Evolutionary conservation across 2,113 vertebrate genomes (phyloP).

Genomic region (Riparia riparia): DNA sequence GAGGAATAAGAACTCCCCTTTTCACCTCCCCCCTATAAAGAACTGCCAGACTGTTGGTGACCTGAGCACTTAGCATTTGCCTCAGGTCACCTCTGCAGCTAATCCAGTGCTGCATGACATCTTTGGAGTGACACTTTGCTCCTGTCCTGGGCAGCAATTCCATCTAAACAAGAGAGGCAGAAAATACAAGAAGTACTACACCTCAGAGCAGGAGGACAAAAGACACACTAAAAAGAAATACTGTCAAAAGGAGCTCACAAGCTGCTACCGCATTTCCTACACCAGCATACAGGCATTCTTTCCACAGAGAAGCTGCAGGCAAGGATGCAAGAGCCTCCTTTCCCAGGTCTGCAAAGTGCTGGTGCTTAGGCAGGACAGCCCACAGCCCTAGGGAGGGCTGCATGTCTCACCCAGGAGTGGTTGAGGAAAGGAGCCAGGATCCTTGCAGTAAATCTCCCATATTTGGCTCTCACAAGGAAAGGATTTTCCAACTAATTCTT

Average conservation of each 20-base stretch:
- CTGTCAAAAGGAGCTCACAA: background rate
- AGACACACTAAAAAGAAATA: background rate
- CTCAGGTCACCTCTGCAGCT: constrained; percentile 79
- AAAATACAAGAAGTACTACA: background rate
- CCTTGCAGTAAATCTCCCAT: background rate
- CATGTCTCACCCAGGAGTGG: background rate
- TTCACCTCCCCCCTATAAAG: constrained; percentile 72
- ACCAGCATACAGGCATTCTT: background rate
- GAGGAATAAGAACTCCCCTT: constrained; percentile 62
- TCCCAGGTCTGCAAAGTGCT: background rate
- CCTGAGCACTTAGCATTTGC: constrained; percentile 63
- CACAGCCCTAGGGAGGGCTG: background rate
- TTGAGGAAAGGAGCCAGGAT: background rate
- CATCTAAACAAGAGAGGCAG: background rate
- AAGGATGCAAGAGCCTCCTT: background rate
- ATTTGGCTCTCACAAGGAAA: background rate
- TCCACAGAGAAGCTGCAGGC: background rate
- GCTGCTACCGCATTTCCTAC: background rate
- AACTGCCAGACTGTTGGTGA: constrained; percentile 64
- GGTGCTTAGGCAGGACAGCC: fast-evolving
- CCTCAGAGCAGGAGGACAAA: background rate
- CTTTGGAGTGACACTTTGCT: background rate
- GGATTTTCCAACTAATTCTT: background rate
- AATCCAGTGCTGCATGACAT: constrained; percentile 53
- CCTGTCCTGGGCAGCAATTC: background rate